A percentile compares a stretch with the other conserved stretches of the same genome.
Conservation (phyloP, 2,888 invertebrate species). For the Hydropsyche betteni region DNA sequence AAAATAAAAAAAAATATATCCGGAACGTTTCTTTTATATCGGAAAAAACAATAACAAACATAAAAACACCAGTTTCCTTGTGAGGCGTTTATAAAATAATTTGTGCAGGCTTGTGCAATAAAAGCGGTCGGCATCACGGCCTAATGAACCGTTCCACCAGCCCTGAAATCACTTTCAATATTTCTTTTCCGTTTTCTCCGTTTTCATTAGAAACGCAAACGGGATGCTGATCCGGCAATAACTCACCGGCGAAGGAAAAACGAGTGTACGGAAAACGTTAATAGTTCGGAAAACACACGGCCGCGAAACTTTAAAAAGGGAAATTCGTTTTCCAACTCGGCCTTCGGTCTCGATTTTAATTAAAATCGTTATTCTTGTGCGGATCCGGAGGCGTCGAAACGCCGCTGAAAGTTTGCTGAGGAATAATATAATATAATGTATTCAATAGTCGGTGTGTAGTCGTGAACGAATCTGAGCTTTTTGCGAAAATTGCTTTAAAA, state of each 20-base stretch:
- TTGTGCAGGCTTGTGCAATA: slow-evolving; percentile 13
- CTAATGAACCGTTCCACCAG: slow-evolving; percentile 36
- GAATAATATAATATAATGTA: no score
- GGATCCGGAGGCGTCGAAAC: background rate
- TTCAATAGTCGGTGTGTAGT: no score
- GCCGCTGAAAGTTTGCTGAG: background rate
- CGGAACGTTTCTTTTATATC: no score
- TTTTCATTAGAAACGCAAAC: slow-evolving; percentile 34
- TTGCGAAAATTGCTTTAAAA: background rate
- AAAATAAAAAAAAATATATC: no score
- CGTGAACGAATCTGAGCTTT: no score
- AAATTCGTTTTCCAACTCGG: background rate
- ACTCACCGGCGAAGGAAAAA: slow-evolving; percentile 22
- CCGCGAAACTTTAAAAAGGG: background rate
- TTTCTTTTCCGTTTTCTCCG: slow-evolving; percentile 39
- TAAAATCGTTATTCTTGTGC: slow-evolving; percentile 27
- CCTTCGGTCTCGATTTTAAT: slow-evolving; percentile 25
- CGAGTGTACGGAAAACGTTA: slow-evolving; percentile 29
- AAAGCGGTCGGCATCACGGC: slow-evolving; percentile 18
- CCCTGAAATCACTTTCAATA: slow-evolving; percentile 40
- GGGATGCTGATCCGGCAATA: slow-evolving; percentile 40
- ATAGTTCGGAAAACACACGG: slow-evolving; percentile 37
- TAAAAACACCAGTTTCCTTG: no score
- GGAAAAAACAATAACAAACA: no score
- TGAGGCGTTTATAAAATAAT: slow-evolving; percentile 21